Conservation (phyloP, 2,888 invertebrate species). For the Ornithoptera alexandrae region DNA sequence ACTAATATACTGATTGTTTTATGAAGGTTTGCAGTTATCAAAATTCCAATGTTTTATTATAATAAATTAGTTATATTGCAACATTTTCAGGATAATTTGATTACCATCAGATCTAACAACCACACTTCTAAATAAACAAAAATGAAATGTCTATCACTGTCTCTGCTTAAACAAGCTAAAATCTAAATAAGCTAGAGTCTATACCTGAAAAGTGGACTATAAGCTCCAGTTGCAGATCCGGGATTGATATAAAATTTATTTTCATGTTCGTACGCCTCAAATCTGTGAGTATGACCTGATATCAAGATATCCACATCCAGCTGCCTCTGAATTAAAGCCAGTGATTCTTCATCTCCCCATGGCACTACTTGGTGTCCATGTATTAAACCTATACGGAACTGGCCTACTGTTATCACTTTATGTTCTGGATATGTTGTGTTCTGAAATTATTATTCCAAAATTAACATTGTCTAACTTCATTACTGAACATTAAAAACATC, state of each 20-base stretch:
- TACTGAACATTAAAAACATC: too few species aligned
- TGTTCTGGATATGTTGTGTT: constrained; percentile 97
- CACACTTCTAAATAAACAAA: too few species aligned
- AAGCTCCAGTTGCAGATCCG: constrained; percentile 99
- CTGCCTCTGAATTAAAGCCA: constrained; percentile 96
- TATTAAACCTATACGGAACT: constrained; percentile 97
- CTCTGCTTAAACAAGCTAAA: too few species aligned
- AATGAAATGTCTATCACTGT: too few species aligned
- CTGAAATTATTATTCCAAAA: constrained; percentile 72
- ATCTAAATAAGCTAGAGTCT: too few species aligned
- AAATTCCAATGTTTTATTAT: too few species aligned
- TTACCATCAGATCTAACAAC: background rate
- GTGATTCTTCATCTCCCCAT: constrained; percentile 96
- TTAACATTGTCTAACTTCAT: background rate
- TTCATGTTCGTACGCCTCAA: constrained; percentile 98
- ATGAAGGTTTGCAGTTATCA: too few species aligned
- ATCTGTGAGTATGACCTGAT: constrained; percentile 98
- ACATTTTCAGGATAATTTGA: background rate
- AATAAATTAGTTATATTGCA: too few species aligned
- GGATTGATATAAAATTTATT: constrained; percentile 99
- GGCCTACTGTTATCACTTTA: constrained; percentile 99
- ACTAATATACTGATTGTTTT: too few species aligned
- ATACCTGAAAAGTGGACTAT: constrained; percentile 94
- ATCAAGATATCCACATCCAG: constrained; percentile 99
- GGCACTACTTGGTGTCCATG: constrained; percentile 99